A percentile compares a stretch with the other conserved stretches of the same genome.
Conservation (phyloP, 1,140 invertebrate species). For the Bombus terrestris region DNA sequence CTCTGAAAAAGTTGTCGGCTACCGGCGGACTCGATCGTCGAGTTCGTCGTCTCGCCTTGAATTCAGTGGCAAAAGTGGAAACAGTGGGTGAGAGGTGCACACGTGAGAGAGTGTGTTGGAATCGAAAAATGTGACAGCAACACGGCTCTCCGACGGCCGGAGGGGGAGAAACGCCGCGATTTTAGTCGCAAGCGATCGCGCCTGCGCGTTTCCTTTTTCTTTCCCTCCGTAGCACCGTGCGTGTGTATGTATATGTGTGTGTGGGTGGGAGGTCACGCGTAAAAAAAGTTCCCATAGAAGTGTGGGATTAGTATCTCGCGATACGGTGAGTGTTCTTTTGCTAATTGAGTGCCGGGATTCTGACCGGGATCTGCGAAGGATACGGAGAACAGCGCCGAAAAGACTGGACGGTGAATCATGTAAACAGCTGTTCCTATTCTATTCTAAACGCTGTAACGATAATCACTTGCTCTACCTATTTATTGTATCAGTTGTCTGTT, state of each 20-base stretch:
- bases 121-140: slow-evolving; percentile 50
- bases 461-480: neutral
- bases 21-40: neutral
- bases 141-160: slow-evolving; percentile 4
- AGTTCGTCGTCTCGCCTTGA: neutral
- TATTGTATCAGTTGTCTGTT: neutral
- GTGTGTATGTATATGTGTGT: neutral
- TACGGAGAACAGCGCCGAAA: neutral
- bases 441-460: neutral
- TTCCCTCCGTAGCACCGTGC: neutral
- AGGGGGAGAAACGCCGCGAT: slow-evolving; percentile 48
- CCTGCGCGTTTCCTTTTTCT: slow-evolving; percentile 35
- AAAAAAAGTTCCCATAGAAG: slow-evolving; percentile 33
- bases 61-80: slow-evolving; percentile 12
- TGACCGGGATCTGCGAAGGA: neutral
- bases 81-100: neutral
- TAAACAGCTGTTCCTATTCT: slow-evolving; percentile 36
- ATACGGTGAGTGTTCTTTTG: slow-evolving; percentile 33
- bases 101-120: slow-evolving; percentile 27
- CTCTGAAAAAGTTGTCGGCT: neutral
- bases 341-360: slow-evolving; percentile 4
- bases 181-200: slow-evolving; percentile 38
- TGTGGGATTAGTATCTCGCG: slow-evolving; percentile 35
- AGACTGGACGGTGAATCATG: slow-evolving; percentile 7
- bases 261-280: slow-evolving; percentile 35